These are phyloP conservation scores for Morbakka virulenta DNA, from an alignment of 30 jellyfish, hydroid and myxozoan species.

Conservation along the genomic window DNA sequence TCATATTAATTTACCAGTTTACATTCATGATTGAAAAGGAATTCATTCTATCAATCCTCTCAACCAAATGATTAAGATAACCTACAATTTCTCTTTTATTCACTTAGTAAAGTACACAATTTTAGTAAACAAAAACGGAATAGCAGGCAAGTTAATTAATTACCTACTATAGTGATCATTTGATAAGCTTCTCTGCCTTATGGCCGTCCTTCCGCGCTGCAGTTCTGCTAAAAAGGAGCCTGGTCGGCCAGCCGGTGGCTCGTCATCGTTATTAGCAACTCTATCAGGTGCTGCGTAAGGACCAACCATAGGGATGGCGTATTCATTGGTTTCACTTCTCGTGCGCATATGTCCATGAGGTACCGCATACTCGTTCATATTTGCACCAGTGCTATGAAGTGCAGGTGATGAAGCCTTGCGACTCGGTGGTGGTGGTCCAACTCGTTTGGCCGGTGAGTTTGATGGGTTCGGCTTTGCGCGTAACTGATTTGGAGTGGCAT, in stretches of 20 bases:
- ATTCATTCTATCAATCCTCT: too few species aligned
- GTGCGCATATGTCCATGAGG: constrained; percentile 6
- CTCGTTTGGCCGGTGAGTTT: constrained; percentile 68
- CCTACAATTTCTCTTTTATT: too few species aligned
- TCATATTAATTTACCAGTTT: too few species aligned
- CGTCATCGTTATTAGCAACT: constrained; percentile 56
- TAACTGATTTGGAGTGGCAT: constrained; percentile 68
- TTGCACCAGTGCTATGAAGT: constrained; percentile 31
- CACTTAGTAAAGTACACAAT: too few species aligned
- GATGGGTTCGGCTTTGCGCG: constrained; percentile 82
- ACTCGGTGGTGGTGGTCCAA: constrained; percentile 37
- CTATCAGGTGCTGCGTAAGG: constrained; percentile 10
- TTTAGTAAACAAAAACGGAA: too few species aligned
- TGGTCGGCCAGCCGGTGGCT: constrained; percentile 80
- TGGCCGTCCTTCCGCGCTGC: constrained; percentile 59
- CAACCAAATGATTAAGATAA: too few species aligned
- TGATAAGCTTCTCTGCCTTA: constrained; percentile 50
- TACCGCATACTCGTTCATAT: not conserved
- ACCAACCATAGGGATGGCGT: constrained; percentile 46
- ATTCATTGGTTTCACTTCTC: constrained; percentile 17
- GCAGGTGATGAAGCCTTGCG: constrained; percentile 66
- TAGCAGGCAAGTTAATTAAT: too few species aligned
- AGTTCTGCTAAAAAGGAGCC: constrained; percentile 78
- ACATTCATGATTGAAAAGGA: too few species aligned
- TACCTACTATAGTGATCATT: not conserved